phyloP scores from a whole-genome alignment of 2,888 invertebrate genomes.

The Acronicta leporina region DNA sequence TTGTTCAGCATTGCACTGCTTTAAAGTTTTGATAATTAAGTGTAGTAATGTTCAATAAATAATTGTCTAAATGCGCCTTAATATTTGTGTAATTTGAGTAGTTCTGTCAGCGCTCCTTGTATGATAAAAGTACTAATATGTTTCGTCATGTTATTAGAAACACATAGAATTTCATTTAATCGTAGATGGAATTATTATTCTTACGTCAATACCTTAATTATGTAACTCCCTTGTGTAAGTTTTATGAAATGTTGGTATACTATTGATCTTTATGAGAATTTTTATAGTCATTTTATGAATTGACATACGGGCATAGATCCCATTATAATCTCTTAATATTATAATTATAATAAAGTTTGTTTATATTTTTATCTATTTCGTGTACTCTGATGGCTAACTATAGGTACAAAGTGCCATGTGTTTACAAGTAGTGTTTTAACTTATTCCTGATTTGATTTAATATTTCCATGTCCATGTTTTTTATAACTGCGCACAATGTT shows the following conservation, averaged over 20 bases:
- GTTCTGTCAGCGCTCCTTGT: constrained; percentile 69
- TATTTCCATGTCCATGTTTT: constrained; percentile 39
- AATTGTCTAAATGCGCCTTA: constrained; percentile 79
- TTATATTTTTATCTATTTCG: constrained; percentile 31
- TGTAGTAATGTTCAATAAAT: constrained; percentile 71
- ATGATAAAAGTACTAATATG: constrained; percentile 60
- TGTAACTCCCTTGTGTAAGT: constrained; percentile 43
- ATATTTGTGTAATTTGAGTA: constrained; percentile 71
- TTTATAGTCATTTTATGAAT: constrained; percentile 52
- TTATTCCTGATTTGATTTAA: constrained; percentile 35
- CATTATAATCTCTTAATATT: constrained; percentile 51
- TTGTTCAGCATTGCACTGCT: constrained; percentile 79
- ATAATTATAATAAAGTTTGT: constrained; percentile 37
- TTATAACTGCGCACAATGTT: constrained; percentile 55
- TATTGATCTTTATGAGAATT: constrained; percentile 45
- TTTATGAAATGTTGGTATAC: constrained; percentile 43
- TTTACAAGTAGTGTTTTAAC: constrained; percentile 43
- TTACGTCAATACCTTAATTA: constrained; percentile 26
- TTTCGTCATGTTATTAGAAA: constrained; percentile 41
- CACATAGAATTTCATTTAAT: constrained; percentile 41
- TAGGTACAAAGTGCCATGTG: constrained; percentile 59
- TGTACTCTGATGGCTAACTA: constrained; percentile 46
- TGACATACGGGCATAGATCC: constrained; percentile 41
- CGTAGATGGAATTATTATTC: constrained; percentile 37
- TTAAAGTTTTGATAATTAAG: constrained; percentile 72